Evolutionary conservation across 2,888 invertebrate species (phyloP), one percentile per base, ranked within the genome.

Genomic region (Drosophila kanekoi): DNA sequence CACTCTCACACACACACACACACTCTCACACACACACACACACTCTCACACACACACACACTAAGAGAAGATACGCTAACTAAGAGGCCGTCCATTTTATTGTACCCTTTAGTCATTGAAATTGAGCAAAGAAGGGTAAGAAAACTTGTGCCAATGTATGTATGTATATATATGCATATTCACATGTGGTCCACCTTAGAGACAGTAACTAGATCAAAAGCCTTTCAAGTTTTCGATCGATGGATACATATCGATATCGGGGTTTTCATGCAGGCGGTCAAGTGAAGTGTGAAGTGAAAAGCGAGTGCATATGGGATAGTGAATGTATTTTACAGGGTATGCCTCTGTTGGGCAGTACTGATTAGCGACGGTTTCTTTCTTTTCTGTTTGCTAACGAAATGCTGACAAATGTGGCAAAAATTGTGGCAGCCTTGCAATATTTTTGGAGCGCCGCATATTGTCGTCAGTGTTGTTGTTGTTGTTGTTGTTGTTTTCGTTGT

Each of bases 381-480:
- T 45, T 14, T 11, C 13, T 43, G 20, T 53, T 44, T 41, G 33
- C 37, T 37, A 52, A 56, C 62, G 33, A 32, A 41, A 59, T 49
- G 11, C 64, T 60, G 60, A 73, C 67, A 83, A 77, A 64, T 80
- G 59, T 74, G 61, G 44, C 57, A 60, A 74, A 67, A 77, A 68
- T 73, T 63, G 77, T 68, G 77, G 44, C 69, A 60, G 54, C 3
- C 32, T 33, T 33, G 40, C 37, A 52, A 71, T 77, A 76, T 77
- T 64, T 77, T 63, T 61, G 61, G 33, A 60, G 33, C 14, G 54
- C 37, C 54, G 32, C 54, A 47, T 43, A 52, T 57, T 72, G 45
- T 35, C 14, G 37, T 14, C 20, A n/a, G 32, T 6, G 13, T 28
- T 40, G 44, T 33, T 51, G 13, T 32, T 54, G 4, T 16, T 66